These are phyloP conservation scores for Eueremaeus valkanovi DNA, from an alignment of 2,888 invertebrate species.

Conservation along the genomic window DNA sequence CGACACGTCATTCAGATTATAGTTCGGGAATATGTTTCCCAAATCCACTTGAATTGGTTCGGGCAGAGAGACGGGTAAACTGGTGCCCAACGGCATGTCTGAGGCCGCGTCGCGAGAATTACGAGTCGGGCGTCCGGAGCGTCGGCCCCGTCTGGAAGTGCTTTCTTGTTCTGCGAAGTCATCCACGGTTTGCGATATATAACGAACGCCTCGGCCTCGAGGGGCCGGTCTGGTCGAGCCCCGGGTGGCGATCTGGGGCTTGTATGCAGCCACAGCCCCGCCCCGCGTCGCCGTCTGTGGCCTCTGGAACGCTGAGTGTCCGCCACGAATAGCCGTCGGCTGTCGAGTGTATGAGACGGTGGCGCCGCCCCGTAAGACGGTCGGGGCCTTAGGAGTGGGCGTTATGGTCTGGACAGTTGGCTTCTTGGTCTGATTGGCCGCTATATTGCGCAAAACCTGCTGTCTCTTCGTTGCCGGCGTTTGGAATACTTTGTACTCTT, in stretches of 20 bases:
- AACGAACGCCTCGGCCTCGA: neutral
- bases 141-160: neutral
- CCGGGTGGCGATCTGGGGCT: neutral
- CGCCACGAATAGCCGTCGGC: constrained; percentile 7
- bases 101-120: neutral
- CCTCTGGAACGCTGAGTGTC: neutral
- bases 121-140: neutral
- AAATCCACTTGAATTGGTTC: constrained; percentile 14
- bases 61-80: neutral
- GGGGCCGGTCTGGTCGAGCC: neutral
- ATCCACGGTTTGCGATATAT: neutral
- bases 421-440: neutral
- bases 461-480: constrained; percentile 10
- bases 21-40: constrained; percentile 11
- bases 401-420: neutral
- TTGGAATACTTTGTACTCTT: neutral
- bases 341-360: neutral
- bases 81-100: constrained; percentile 12
- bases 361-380: neutral
- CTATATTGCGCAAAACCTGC: neutral
- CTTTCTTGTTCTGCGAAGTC: neutral
- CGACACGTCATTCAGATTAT: neutral
- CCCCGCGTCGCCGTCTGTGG: constrained; percentile 4
- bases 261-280: neutral
- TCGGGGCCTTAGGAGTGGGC: neutral